Percentiles rank a stretch among this genome's conserved stretches.
phyloP scores from a whole-genome alignment of 1,140 invertebrate genomes.

The Drosophila yakuba region DNA sequence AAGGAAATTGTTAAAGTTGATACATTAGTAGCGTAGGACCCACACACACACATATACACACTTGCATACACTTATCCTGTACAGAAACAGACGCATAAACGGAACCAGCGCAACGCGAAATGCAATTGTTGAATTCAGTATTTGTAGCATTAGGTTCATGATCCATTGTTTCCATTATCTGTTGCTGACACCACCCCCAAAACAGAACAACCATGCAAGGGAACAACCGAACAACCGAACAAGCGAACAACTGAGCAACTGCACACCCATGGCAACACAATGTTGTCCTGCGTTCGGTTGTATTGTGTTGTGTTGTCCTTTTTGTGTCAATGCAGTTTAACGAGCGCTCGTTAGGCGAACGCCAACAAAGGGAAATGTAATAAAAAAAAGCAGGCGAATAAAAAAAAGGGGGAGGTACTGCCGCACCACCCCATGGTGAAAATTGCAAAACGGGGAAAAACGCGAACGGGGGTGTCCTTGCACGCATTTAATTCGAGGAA shows the following conservation, averaged over 20 bases:
- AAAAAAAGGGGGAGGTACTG: slow-evolving; percentile 2
- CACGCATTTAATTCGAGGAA: slow-evolving; percentile 43
- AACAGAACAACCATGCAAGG: background rate
- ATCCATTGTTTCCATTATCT: slow-evolving; percentile 81
- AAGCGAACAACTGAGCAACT: background rate
- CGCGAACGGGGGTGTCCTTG: slow-evolving; percentile 15
- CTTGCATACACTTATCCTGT: slow-evolving; percentile 31
- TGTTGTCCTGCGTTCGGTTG: slow-evolving; percentile 54
- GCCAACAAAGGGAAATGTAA: slow-evolving; percentile 72
- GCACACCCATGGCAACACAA: slow-evolving; percentile 40
- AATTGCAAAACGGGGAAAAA: slow-evolving; percentile 16
- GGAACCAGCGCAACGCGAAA: slow-evolving; percentile 66
- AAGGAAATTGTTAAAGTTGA: slow-evolving; percentile 75
- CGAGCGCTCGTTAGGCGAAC: slow-evolving; percentile 74
- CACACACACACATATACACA: background rate
- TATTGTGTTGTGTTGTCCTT: slow-evolving; percentile 75
- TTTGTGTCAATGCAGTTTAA: slow-evolving; percentile 80
- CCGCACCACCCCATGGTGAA: slow-evolving; percentile 1
- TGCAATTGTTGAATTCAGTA: slow-evolving; percentile 76
- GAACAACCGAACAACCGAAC: slow-evolving; percentile 1
- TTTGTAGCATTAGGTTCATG: slow-evolving; percentile 73
- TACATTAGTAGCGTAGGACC: slow-evolving; percentile 68
- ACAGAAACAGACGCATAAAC: slow-evolving; percentile 28
- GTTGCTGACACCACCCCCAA: slow-evolving; percentile 50
- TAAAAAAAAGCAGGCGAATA: slow-evolving; percentile 54